These are phyloP conservation scores for Mastomys natalensis DNA, from an alignment of 2,113 vertebrate genomes.

Conservation along the genomic window DNA sequence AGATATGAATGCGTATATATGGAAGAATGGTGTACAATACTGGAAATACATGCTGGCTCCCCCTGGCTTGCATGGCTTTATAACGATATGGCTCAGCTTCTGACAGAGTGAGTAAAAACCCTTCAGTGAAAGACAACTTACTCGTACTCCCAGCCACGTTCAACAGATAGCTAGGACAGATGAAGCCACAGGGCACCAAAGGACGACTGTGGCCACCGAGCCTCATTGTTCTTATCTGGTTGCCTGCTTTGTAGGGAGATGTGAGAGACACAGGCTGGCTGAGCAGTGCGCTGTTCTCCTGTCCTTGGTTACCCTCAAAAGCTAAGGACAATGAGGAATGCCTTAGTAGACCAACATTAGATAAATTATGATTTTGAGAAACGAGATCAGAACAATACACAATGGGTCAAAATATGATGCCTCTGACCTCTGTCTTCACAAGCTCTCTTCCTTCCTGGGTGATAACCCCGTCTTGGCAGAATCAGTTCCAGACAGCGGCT, in stretches of 20 bases:
- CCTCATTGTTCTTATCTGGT: not conserved
- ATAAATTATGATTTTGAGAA: not conserved
- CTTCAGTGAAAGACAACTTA: not conserved
- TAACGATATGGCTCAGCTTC: not conserved
- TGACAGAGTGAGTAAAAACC: not conserved
- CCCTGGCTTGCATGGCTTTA: not conserved
- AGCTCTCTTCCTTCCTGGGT: not conserved
- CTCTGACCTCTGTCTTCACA: not conserved
- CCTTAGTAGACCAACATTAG: not conserved
- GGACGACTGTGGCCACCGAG: not conserved
- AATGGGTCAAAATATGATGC: not conserved
- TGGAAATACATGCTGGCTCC: not conserved
- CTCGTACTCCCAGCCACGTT: not conserved
- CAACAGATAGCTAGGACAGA: not conserved
- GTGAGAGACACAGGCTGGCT: not conserved
- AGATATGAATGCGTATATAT: not conserved
- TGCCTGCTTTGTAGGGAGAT: not conserved
- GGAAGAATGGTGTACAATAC: not conserved
- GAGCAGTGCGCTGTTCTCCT: not conserved
- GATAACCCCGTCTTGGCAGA: not conserved
- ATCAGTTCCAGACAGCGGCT: constrained; percentile 52
- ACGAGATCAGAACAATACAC: constrained; percentile 37
- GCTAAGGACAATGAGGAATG: not conserved
- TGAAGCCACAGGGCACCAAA: not conserved
- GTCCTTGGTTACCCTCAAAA: constrained; percentile 14